These are phyloP conservation scores for Syngnathus rostellatus DNA, from an alignment of 2,797 vertebrate species.

Conservation along the genomic window DNA sequence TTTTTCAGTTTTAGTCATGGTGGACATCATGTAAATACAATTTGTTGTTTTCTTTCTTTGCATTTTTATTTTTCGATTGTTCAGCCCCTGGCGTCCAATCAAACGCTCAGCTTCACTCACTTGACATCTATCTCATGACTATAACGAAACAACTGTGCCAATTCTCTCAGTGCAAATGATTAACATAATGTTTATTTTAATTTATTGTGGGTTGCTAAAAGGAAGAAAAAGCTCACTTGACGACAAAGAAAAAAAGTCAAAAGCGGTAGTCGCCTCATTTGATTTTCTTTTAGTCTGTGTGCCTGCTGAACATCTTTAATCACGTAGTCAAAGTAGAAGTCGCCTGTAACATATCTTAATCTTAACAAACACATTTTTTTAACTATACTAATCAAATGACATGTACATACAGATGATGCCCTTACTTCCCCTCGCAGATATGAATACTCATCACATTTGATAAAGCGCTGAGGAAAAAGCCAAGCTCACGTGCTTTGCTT, in stretches of 20 bases:
- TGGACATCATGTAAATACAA: conserved; percentile 73
- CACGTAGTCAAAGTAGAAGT: conserved; percentile 64
- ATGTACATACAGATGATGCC: neutral
- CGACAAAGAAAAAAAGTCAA: conserved; percentile 23
- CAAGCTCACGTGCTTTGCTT: neutral
- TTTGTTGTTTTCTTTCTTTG: conserved; percentile 43
- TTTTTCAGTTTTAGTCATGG: conserved; percentile 68
- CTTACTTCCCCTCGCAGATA: neutral
- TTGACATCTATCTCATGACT: conserved; percentile 74
- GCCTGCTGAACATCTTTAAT: conserved; percentile 49
- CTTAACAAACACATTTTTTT: conserved; percentile 53
- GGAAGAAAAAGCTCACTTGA: conserved; percentile 55
- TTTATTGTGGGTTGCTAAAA: conserved; percentile 59
- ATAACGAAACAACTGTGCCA: conserved; percentile 78
- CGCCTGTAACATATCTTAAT: conserved; percentile 59
- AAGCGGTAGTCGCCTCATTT: neutral
- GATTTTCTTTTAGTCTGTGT: conserved; percentile 29
- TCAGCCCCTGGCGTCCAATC: conserved; percentile 49
- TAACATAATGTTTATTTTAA: conserved; percentile 81
- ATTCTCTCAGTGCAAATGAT: conserved; percentile 60
- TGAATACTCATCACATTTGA: neutral
- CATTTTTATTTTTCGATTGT: conserved; percentile 34
- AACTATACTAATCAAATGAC: neutral
- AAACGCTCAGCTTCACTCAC: conserved; percentile 56
- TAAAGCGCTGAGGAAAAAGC: neutral